Base-by-base conservation (phyloP, 2,888 invertebrate genomes). In the Agonum fuliginosum region DNA sequence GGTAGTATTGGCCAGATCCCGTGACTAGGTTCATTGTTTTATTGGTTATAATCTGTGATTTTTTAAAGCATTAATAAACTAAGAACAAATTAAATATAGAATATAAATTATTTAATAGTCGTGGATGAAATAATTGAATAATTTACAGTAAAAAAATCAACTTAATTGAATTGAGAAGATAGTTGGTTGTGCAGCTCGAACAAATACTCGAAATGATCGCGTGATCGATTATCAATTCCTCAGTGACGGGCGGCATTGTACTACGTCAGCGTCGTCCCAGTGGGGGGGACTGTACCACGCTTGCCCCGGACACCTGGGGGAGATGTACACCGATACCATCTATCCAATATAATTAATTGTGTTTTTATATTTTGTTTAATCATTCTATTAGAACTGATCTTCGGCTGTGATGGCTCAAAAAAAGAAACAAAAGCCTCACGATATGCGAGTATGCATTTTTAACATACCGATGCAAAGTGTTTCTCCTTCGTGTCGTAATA, bases 311-410 rank as follows among this genome's bases (percentile, higher is more conserved):
- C 86, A 86, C 86, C 86, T 86, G 86, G 86, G 86, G 86, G 80
- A 78, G 79, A 79, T 79, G 76, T 80, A 81, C 79, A 77, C 81
- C 82, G 86, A 86, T 86, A 86, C 83, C 83, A 86, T 86, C 85
- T 83, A 85, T 85, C 84, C 84, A 83, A 84, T 85, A 86, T 86
- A 86, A 86, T 86, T 86, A 86, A 86, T 86, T 86, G 86, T 86
- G 85, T 86, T 86, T 86, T 86, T 86, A 86, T 86, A 86, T 86
- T 86, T 85, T 86, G 86, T 86, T 86, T 86, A 86, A 86, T 86
- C 86, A 86, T 86, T 86, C 86, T 85, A 86, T 86, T 85, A 85
- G 85, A 85, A 84, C 83, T 83, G 84, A 85, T 82, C 83, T 82
- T 80, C 17, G 69, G 79, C 69, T 27, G 17, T 19, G 67, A 67